phyloP scores from a whole-genome alignment of 2,888 invertebrate genomes.

The Caenorhabditis sinica region DNA sequence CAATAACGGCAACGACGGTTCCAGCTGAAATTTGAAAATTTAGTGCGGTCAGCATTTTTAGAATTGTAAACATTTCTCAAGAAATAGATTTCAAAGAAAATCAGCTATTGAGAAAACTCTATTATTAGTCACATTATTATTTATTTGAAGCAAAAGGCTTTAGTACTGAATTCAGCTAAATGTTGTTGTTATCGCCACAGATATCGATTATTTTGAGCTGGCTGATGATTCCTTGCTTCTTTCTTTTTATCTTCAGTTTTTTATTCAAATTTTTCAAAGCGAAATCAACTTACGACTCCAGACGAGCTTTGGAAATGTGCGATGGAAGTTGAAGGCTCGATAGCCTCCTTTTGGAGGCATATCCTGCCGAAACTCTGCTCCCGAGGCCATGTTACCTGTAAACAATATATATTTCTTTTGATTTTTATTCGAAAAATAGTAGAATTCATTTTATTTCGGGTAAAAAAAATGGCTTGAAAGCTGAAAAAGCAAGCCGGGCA shows the following conservation, averaged over 20 bases:
- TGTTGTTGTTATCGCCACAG: too few relatives aligned
- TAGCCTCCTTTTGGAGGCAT: conserved; percentile 96
- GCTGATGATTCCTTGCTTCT: neutral
- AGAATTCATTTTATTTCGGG: neutral
- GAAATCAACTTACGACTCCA: conserved; percentile 79
- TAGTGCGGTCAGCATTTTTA: too few relatives aligned
- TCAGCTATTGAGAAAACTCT: too few relatives aligned
- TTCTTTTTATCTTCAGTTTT: neutral
- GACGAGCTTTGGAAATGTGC: conserved; percentile 83
- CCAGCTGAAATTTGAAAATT: conserved; percentile 69
- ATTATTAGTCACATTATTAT: too few relatives aligned
- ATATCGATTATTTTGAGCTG: neutral
- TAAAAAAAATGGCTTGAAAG: neutral
- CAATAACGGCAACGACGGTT: conserved; percentile 71
- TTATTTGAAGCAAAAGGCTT: too few relatives aligned
- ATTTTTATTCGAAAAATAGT: neutral
- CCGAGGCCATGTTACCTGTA: conserved; percentile 67
- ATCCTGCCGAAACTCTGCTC: conserved; percentile 87
- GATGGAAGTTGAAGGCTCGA: conserved; percentile 87
- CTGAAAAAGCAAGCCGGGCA: conserved; percentile 14
- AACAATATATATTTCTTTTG: neutral
- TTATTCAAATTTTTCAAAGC: neutral
- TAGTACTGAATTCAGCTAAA: too few relatives aligned
- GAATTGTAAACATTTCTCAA: neutral
- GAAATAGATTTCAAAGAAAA: neutral